Conservation (phyloP, 1,140 invertebrate species). For the Liolophura sinensis region DNA sequence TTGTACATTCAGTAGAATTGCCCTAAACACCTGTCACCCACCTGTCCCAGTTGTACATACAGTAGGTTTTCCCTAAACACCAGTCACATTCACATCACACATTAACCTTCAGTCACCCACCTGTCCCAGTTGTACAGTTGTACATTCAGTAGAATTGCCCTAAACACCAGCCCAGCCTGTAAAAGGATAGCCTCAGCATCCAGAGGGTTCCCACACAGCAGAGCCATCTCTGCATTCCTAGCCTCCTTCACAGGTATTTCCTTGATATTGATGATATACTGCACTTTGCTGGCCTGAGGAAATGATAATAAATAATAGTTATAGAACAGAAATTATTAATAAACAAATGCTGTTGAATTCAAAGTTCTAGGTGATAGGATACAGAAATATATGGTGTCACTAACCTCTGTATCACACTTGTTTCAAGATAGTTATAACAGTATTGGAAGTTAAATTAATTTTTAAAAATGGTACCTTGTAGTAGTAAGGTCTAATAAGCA, state of each 20-base stretch:
- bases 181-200: slow-evolving; percentile 83
- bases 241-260: slow-evolving; percentile 65
- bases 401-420: no score
- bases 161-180: slow-evolving; percentile 74
- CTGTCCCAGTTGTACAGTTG: slow-evolving; percentile 84
- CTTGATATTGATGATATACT: slow-evolving; percentile 84
- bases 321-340: not conserved
- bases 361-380: no score
- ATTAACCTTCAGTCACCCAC: slow-evolving; percentile 50
- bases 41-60: slow-evolving; percentile 83
- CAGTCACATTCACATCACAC: slow-evolving; percentile 55
- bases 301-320: slow-evolving; percentile 12
- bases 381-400: no score
- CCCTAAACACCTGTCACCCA: slow-evolving; percentile 41
- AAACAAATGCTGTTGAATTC: not conserved
- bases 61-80: slow-evolving; percentile 77
- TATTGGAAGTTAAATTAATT: no score
- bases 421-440: no score
- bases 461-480: no score
- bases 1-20: slow-evolving; percentile 74
- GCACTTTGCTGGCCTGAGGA: slow-evolving; percentile 80
- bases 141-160: slow-evolving; percentile 82
- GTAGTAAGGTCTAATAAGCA: no score
- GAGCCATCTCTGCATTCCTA: slow-evolving; percentile 77
- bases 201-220: slow-evolving; percentile 76